These are phyloP conservation scores for Caenorhabditis sp. DNA, from an alignment of 2,888 invertebrate species.

Conservation along the genomic window DNA sequence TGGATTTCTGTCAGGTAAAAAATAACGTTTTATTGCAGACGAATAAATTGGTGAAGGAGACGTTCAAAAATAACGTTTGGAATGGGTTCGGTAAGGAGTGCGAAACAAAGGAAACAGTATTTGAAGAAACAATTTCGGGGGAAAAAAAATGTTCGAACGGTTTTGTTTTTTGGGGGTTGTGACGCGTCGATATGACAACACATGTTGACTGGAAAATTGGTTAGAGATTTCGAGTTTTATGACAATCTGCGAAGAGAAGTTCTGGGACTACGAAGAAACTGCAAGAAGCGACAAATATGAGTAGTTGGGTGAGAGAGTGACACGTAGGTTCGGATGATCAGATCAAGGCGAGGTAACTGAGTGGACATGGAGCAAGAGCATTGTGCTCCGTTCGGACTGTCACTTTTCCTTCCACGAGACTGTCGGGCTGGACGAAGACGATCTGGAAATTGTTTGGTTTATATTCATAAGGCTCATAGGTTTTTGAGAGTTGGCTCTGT, in stretches of 20 bases:
- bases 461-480: background rate
- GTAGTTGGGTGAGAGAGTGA: conserved; percentile 15
- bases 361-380: conserved; percentile 77
- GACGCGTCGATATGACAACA: conserved; percentile 57
- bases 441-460: conserved; percentile 70
- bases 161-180: conserved; percentile 20
- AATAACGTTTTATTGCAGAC: conserved; percentile 53
- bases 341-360: conserved; percentile 76
- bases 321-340: conserved; percentile 57
- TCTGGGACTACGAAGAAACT: conserved; percentile 16
- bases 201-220: conserved; percentile 41
- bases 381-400: conserved; percentile 80
- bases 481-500: background rate
- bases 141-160: background rate
- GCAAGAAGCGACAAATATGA: conserved; percentile 46
- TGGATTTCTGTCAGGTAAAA: conserved; percentile 22
- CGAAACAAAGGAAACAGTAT: background rate
- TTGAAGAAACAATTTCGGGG: conserved; percentile 2
- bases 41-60: conserved; percentile 16
- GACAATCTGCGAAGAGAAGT: background rate
- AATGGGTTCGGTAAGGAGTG: conserved; percentile 41
- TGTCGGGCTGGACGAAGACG: conserved; percentile 82
- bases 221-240: conserved; percentile 10
- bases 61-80: conserved; percentile 56
- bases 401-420: conserved; percentile 78